These are phyloP conservation scores for Chiloscyllium punctatum DNA, from an alignment of 2,797 vertebrate genomes.

Conservation along the genomic window DNA sequence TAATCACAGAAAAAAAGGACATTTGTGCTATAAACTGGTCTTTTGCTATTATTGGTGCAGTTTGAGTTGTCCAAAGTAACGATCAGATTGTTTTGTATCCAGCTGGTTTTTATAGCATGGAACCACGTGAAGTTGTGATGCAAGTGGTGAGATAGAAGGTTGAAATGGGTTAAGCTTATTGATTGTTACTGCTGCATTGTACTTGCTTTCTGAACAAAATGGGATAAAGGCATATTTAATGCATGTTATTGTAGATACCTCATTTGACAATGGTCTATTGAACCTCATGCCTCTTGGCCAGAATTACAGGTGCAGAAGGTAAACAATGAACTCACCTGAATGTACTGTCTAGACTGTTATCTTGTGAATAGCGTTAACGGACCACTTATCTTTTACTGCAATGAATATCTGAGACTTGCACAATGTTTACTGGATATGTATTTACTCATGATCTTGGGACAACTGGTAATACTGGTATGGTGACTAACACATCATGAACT, in stretches of 20 bases:
- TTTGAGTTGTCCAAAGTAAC: background rate
- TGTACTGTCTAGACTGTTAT: conserved; percentile 24
- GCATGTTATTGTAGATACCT: too few species aligned
- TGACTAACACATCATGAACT: background rate
- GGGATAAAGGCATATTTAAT: background rate
- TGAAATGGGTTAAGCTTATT: background rate
- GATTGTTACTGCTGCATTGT: background rate
- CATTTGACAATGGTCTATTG: background rate
- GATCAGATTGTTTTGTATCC: background rate
- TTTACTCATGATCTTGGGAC: background rate
- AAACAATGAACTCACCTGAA: background rate
- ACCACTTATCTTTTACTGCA: background rate
- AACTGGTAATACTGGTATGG: background rate
- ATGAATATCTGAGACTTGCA: background rate
- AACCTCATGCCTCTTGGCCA: conserved; percentile 15
- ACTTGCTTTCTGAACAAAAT: background rate
- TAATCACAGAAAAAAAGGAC: background rate
- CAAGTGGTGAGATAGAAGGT: background rate
- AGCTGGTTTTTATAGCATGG: background rate
- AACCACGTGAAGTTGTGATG: background rate
- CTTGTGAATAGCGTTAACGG: background rate
- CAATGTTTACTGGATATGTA: background rate
- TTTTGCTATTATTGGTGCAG: background rate
- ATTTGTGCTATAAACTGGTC: background rate
- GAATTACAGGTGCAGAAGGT: background rate